Evolutionary conservation across 2,113 vertebrate genomes (phyloP), one percentile per base, ranked within the genome.

Genomic region (Datnioides undecimradiatus): DNA sequence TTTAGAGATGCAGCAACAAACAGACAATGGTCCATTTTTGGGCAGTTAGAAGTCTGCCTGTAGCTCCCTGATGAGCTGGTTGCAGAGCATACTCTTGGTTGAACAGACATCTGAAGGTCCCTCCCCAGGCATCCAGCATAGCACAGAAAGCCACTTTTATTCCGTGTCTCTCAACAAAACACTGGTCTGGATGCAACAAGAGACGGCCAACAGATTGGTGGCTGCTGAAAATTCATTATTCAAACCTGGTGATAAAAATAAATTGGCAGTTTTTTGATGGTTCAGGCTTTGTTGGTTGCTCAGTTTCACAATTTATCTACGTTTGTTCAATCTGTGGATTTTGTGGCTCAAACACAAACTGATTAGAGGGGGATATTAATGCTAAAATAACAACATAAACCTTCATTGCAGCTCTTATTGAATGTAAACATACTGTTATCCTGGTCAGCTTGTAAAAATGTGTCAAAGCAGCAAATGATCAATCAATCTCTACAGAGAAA

Each of bases 101-200:
- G 60, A 76, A 69, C 60, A 76, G 70, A 68, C 67, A 88, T 80
- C 63, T 87, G 68, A 84, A 82, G 80, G 70, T 65, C 51, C 31
- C 78, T 79, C 67, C 66, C 81, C 76, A 62, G 81, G 79, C 68
- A 1, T 54, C n/a, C 67, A 72, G 52, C 58, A 55, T 21, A 63
- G 21, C 60, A 64, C 52, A 77, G 79, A 85, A 73, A 74, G 19
- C 31, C 46, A 3, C n/a, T 84, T 72, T 78, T 60, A 49, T 45
- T 76, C 68, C 43, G 27, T 73, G 29, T 67, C 63, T 54, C 40
- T 51, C 48, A 64, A 71, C 48, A 79, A 63, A 80, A 73, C 33
- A 62, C 55, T 19, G 8, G 62, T 63, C 38, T 33, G 41, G 45
- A 45, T 64, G 57, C 57, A 63, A 57, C 57, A 57, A 48, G 65